A percentile compares a stretch with the other conserved stretches of the same genome.
phyloP scores from a whole-genome alignment of 2,113 vertebrate species.

The Hoplias malabaricus region DNA sequence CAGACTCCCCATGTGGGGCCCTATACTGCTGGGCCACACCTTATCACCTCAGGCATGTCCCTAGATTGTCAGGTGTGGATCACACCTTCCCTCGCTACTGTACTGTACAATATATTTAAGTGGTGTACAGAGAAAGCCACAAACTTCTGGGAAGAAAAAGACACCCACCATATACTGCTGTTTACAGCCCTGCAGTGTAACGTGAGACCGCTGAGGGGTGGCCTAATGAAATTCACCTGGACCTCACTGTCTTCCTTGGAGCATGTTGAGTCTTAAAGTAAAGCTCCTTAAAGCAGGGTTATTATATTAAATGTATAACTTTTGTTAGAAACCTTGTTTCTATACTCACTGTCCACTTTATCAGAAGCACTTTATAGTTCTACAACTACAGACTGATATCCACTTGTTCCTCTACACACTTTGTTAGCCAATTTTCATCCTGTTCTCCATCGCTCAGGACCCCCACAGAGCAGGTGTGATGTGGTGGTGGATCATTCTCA shows the following conservation, averaged over 20 bases:
- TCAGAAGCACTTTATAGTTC: too few species aligned
- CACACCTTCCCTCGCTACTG: not conserved
- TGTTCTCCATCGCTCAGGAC: too few species aligned
- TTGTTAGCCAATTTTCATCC: too few species aligned
- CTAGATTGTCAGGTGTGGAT: constrained; percentile 6
- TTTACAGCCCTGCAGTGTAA: constrained; percentile 15
- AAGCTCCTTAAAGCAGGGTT: too few species aligned
- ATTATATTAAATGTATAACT: too few species aligned
- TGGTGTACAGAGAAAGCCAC: not conserved
- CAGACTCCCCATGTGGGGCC: not conserved
- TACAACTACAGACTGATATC: too few species aligned
- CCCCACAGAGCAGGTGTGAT: too few species aligned
- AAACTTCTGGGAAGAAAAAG: constrained; percentile 14
- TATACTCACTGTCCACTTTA: too few species aligned
- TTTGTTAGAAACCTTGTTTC: too few species aligned
- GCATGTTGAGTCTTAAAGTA: too few species aligned
- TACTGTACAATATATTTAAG: not conserved
- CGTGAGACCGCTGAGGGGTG: not conserved
- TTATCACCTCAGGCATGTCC: constrained; percentile 28
- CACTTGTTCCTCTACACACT: too few species aligned
- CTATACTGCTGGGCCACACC: not conserved
- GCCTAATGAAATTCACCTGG: not conserved
- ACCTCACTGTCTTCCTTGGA: not conserved
- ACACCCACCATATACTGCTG: constrained; percentile 8
- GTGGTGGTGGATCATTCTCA: too few species aligned